A percentile compares a stretch with the other conserved stretches of the same genome.
phyloP scores from a whole-genome alignment of 1,140 invertebrate species.

The Argopecten irradians region DNA sequence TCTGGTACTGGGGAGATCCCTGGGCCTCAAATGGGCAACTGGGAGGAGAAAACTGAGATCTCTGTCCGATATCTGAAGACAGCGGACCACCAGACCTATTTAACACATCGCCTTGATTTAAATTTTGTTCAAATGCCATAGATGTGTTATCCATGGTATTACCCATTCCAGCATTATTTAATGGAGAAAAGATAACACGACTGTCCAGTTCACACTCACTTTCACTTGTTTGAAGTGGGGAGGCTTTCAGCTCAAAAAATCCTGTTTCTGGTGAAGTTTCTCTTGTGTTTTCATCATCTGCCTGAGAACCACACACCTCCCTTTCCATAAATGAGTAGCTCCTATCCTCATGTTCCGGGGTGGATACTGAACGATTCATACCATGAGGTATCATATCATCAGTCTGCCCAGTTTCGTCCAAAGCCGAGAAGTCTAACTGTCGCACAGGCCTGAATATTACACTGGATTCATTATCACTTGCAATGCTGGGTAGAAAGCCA shows the following conservation, averaged over 20 bases:
- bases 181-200: conserved; percentile 48
- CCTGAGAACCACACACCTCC: conserved; percentile 45
- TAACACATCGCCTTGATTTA: background rate
- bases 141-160: conserved; percentile 5
- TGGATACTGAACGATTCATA: conserved; percentile 36
- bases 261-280: conserved; percentile 41
- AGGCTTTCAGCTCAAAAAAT: conserved; percentile 47
- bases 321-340: conserved; percentile 27
- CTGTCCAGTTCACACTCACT: conserved; percentile 47
- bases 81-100: background rate
- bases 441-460: conserved; percentile 50
- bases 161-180: background rate
- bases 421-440: conserved; percentile 47
- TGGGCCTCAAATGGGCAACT: background rate
- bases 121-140: background rate
- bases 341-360: conserved; percentile 34
- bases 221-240: conserved; percentile 41
- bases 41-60: background rate
- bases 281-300: conserved; percentile 35
- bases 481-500: conserved; percentile 30
- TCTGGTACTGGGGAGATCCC: background rate
- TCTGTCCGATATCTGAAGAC: background rate
- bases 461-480: conserved; percentile 44
- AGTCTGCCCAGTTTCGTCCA: conserved; percentile 47
- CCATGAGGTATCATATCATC: conserved; percentile 37